These are phyloP conservation scores for Ginglymostoma cirratum DNA, from an alignment of 2,113 vertebrate genomes.

Conservation along the genomic window DNA sequence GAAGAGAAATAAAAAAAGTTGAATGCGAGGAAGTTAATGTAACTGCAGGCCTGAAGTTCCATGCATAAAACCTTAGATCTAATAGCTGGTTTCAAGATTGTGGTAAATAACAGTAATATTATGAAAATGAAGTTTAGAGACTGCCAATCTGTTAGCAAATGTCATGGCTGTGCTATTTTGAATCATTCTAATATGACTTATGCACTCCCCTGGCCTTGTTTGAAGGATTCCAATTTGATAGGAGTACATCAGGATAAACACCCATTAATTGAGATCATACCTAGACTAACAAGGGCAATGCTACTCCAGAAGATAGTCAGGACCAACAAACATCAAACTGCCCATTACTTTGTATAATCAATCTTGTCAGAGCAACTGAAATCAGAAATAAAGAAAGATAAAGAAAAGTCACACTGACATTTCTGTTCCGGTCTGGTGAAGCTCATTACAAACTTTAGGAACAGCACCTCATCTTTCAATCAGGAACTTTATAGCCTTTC, in stretches of 20 bases:
- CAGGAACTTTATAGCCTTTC: too few species aligned
- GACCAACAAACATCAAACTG: neutral
- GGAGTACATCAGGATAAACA: neutral
- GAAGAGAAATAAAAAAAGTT: neutral
- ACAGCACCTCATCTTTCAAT: too few species aligned
- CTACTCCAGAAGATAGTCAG: neutral
- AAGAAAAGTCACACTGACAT: too few species aligned
- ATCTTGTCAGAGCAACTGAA: neutral
- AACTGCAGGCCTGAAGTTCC: neutral
- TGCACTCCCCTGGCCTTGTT: neutral
- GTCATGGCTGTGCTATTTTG: neutral
- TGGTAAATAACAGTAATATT: neutral
- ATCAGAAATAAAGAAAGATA: neutral
- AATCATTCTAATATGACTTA: neutral
- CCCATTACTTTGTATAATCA: neutral
- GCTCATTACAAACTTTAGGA: too few species aligned
- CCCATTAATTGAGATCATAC: neutral
- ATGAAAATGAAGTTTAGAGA: neutral
- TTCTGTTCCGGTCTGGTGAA: too few species aligned
- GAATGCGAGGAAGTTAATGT: neutral
- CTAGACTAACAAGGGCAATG: neutral
- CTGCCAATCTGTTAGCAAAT: neutral
- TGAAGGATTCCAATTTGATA: neutral
- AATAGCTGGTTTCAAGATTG: neutral
- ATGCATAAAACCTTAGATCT: neutral